Conservation (phyloP, 2,888 invertebrate species). For the Andrena trimmerana region DNA sequence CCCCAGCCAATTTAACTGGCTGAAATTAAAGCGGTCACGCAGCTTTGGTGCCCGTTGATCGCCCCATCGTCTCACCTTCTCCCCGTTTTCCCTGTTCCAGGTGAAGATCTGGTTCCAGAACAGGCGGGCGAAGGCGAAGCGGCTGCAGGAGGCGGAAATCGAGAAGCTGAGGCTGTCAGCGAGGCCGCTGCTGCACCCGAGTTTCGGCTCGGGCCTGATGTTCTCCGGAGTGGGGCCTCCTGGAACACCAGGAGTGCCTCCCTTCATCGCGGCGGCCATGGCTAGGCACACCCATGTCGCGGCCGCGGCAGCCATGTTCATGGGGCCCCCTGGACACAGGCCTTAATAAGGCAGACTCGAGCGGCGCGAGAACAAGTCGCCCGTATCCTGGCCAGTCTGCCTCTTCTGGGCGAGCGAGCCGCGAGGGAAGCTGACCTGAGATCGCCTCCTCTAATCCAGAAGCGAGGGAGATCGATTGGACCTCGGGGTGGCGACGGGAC, state of each 20-base stretch:
- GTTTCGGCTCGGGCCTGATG: slow-evolving; percentile 88
- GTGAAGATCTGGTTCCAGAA: slow-evolving; percentile 92
- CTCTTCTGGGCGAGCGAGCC: slow-evolving; percentile 10
- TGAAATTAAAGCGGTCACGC: no score
- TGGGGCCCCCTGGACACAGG: slow-evolving; percentile 84
- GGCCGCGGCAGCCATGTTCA: slow-evolving; percentile 84
- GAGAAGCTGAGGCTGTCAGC: slow-evolving; percentile 96
- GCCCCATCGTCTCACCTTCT: not conserved
- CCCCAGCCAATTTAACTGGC: no score
- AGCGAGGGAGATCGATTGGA: not conserved
- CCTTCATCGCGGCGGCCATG: slow-evolving; percentile 89
- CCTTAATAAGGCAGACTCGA: slow-evolving; percentile 76
- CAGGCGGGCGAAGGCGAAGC: slow-evolving; percentile 97
- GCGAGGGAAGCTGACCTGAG: slow-evolving; percentile 15
- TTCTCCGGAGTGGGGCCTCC: slow-evolving; percentile 89
- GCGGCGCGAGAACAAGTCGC: slow-evolving; percentile 48
- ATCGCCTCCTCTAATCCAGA: not conserved
- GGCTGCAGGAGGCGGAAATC: slow-evolving; percentile 97
- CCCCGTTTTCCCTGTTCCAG: slow-evolving; percentile 85
- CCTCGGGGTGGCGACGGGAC: not conserved
- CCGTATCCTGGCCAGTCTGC: slow-evolving; percentile 44
- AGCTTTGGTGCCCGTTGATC: no score
- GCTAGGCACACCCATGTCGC: slow-evolving; percentile 86
- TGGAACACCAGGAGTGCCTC: slow-evolving; percentile 86
- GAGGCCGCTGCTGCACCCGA: slow-evolving; percentile 91